Percentiles rank a stretch among this genome's conserved stretches.
These are phyloP conservation scores for Dioctria linearis DNA, from an alignment of 2,888 invertebrate species.

Conservation along the genomic window DNA sequence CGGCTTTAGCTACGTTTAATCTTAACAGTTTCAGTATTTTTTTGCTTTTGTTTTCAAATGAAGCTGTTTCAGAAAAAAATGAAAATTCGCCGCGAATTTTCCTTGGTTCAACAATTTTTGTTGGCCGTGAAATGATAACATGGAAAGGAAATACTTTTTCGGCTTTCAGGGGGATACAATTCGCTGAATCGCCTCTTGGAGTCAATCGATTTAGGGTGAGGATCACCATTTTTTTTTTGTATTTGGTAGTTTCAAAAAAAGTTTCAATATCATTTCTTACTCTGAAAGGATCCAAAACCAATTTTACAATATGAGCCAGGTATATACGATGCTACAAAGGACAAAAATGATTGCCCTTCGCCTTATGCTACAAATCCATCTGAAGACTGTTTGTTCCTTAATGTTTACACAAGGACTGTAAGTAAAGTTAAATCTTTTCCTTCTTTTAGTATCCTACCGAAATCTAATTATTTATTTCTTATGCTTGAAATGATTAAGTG, in stretches of 20 bases:
- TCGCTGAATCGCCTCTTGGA: conserved; percentile 70
- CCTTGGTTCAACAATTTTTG: background rate
- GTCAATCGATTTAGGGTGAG: conserved; percentile 63
- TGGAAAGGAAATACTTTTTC: conserved; percentile 62
- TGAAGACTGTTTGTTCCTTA: conserved; percentile 74
- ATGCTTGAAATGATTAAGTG: too few species aligned
- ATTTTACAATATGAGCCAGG: background rate
- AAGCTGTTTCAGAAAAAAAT: background rate
- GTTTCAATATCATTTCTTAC: background rate
- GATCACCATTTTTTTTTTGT: background rate
- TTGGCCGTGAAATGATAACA: conserved; percentile 39
- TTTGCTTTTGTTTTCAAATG: background rate
- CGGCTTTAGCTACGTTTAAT: background rate
- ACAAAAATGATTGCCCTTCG: conserved; percentile 73
- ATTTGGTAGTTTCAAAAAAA: background rate
- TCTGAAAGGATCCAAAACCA: conserved; percentile 41
- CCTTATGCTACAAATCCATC: conserved; percentile 66
- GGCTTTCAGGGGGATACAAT: conserved; percentile 66
- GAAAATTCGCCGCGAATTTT: background rate
- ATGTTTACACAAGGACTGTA: conserved; percentile 71
- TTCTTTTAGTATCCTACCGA: background rate
- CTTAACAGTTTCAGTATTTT: background rate
- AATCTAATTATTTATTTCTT: too few species aligned
- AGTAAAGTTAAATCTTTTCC: background rate
- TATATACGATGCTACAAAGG: conserved; percentile 69